Evolutionary conservation across 2,888 invertebrate species (phyloP).

Genomic region (Serrognathus titanus): DNA sequence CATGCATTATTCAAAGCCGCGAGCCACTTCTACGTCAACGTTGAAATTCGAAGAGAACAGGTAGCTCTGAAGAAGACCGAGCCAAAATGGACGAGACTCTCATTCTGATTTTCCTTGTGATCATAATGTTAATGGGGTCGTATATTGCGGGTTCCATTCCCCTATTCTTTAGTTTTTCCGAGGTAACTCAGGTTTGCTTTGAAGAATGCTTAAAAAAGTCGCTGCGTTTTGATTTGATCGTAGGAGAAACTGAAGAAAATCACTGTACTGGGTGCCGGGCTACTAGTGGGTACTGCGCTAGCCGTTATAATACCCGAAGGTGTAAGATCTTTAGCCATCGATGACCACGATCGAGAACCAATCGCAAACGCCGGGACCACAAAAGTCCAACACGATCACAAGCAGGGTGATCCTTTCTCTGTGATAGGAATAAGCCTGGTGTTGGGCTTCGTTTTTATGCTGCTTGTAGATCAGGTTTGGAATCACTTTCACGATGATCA

Average conservation of each 20-base stretch:
- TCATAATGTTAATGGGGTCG: conserved; percentile 95
- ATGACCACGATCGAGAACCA: conserved; percentile 18
- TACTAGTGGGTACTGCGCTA: conserved; percentile 94
- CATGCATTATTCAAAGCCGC: conserved; percentile 10
- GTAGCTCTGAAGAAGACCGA: conserved; percentile 3
- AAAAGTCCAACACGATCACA: conserved; percentile 46
- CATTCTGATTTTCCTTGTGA: conserved; percentile 74
- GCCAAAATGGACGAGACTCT: conserved; percentile 75
- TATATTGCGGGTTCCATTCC: conserved; percentile 95
- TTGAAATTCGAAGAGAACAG: conserved; percentile 2
- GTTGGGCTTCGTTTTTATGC: conserved; percentile 95
- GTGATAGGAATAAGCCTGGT: conserved; percentile 91
- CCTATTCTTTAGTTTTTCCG: conserved; percentile 88
- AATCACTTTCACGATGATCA: not conserved
- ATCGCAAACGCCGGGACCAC: conserved; percentile 27
- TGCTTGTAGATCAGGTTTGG: conserved; percentile 81
- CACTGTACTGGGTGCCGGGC: conserved; percentile 93
- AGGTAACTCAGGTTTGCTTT: conserved; percentile 59
- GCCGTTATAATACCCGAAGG: conserved; percentile 99
- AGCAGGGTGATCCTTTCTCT: conserved; percentile 63
- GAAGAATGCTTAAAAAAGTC: not conserved
- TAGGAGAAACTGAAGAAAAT: conserved; percentile 92
- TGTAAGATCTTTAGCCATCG: conserved; percentile 69
- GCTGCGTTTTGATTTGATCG: conserved; percentile 30
- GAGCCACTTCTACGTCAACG: conserved; percentile 1